Base-by-base conservation (phyloP, 2,888 invertebrate genomes). In the Tinea trinotella region DNA sequence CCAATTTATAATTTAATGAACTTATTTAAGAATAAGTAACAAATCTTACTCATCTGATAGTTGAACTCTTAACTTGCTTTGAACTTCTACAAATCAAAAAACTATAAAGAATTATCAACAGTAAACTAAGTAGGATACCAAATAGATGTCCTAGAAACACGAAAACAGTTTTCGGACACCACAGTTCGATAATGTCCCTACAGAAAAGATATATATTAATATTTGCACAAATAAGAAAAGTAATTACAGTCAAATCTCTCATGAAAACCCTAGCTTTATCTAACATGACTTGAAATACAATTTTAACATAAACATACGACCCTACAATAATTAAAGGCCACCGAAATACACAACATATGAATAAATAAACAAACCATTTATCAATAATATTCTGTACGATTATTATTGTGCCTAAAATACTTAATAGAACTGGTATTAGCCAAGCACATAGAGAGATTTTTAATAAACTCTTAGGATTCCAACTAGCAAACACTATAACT, bases 241-340 rank as follows among this genome's bases (percentile, higher is more conserved):
- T 83, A 1, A 76, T 70, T 0, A 79, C 60, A 1, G 81, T 74
- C 7, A 84, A 65, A 61, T 74, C 75, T 58, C 74, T 67, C 1
- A 80, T 77, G 56, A 78, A 84, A 52, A 68, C 68, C 61, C 79
- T 70, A 59, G 71, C 78, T 59, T 71, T 71, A 35, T 83, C 83
- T 24, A 64, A 69, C 18, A 81, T 35, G 3, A 83, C 76, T 60
- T 62, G 70, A 54, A 68, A 74, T 19, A 84, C 55, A 52, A 80
- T 70, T 1, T 65, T 63, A 3, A 78, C 60, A 56, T 82, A 84
- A 0, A 80, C 60, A 6, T 62, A 57, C 1, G 78, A 79, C 1
- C 81, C 77, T 7, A 76, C 22, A 2, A 79, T 63, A 59, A 81
- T 79, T 4, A 82, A 63, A 1, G 82, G 81, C 83, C 83, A 84